Evolutionary conservation across 2,888 invertebrate genomes (phyloP), one percentile per base, ranked within the genome.

Genomic region (Panopea generosa): DNA sequence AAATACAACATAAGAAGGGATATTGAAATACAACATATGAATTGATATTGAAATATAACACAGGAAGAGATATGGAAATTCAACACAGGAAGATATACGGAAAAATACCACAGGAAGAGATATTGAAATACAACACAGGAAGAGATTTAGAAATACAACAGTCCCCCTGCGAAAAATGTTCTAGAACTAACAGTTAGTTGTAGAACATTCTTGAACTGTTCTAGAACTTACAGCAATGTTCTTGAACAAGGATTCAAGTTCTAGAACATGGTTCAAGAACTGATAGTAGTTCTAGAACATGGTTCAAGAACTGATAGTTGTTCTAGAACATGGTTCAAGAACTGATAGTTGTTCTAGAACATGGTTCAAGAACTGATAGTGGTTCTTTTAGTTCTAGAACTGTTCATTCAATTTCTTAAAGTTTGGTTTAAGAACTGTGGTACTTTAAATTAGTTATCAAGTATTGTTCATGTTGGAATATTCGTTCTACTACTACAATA

Each of bases 201-300:
- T 52, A 40, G 65, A 65, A 65, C 55, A 29, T 65, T 65, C 65
- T 43, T 43, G 65, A 65, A 65, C 53, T 65, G 22, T 55, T 53
- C 43, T 55, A 43, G 53, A 65, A 65, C 55, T 26, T 65, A 24
- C 22, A 56, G 57, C 38, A 65, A 2, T 45, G 65, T 65, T 65
- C 45, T 55, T 43, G 55, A 65, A 65, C 55, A 43, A 40, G 27
- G 4, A 43, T 26, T 40, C 38, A 24, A 65, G 55, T 65, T 65
- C 63, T 53, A 38, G 52, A 63, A 63, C 63, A 7, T n/a, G 22
- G 38, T 20, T 63, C 33, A 26, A 27, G 27, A 16, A 52, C 24
- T 24, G 2, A 9, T 24, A 55, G 27, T 55, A 16, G 47, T 65
- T 65, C 65, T 65, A 9, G 45, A 45, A 45, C 45, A 45, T 18